phyloP scores from a whole-genome alignment of 2,113 vertebrate genomes.

The Lophochroa leadbeateri region DNA sequence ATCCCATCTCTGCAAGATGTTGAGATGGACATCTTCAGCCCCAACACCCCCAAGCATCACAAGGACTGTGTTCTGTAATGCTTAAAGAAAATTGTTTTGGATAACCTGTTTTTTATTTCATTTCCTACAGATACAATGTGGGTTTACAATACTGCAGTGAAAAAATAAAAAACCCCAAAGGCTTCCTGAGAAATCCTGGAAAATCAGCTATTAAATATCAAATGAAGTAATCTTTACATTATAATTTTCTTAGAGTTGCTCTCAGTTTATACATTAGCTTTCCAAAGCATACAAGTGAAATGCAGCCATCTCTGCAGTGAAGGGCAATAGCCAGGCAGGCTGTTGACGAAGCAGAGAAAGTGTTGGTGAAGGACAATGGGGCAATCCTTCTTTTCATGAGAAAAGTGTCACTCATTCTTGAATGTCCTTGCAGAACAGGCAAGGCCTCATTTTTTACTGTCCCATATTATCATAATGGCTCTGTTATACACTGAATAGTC shows the following conservation, averaged over 20 bases:
- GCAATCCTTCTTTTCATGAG: constrained; percentile 14
- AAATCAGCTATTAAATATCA: neutral
- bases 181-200: neutral
- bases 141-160: neutral
- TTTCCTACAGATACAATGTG: neutral
- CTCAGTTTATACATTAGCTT: neutral
- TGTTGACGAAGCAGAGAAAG: constrained; percentile 31
- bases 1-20: neutral
- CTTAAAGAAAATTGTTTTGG: neutral
- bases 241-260: neutral
- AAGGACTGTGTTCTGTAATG: neutral
- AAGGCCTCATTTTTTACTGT: constrained; percentile 46
- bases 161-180: neutral
- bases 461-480: constrained; percentile 16
- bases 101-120: neutral
- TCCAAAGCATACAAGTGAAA: neutral
- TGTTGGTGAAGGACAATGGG: constrained; percentile 28
- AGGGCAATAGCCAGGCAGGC: neutral
- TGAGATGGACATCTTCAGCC: neutral
- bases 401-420: constrained; percentile 26
- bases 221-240: neutral
- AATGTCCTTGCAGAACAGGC: constrained; percentile 14
- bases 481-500: neutral
- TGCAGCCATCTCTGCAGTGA: neutral
- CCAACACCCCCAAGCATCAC: accelerated